Base-by-base conservation (phyloP, 2,113 vertebrate species). In the Hoplias malabaricus region DNA sequence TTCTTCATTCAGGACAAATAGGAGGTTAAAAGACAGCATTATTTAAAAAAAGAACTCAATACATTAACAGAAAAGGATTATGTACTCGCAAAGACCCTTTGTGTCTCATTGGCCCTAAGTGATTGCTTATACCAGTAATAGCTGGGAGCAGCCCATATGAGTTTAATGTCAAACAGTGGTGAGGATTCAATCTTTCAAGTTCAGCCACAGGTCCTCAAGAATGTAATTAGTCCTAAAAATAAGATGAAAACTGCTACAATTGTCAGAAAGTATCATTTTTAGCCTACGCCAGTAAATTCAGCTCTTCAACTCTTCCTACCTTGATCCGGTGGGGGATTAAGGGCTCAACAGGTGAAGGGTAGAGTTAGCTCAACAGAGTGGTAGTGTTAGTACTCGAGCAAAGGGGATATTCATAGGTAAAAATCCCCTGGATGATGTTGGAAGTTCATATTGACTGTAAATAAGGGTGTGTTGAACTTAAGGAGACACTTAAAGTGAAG, bases 361-460 rank as follows among this genome's bases (percentile, higher is more conserved):
- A 25, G 25, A 69, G 66, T 77, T 77, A 48, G 62, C 69, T 50
- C 13, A 69, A 36, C 54, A 61, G 38, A 48, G 31, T 50, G 43
- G 16, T 56, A 78, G 43, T 29, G 21, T 48, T 48, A 27, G 31
- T 50, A 14, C 50, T 38, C 1, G 34, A 53, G 46, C 21, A 38
- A 70, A 31, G 19, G 29, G 31, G 59, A 63, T 34, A 36, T 63
- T 63, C 33, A 33, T 63, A n/a, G 59, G 13, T 63, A 62, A 53
- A 53, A 62, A 62, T 69, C 29, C 75, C 34, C 21, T 38, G 65
- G 66, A 61, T 48, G 42, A 70, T 21, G 48, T 63, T 75, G 46
- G n/a, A 57, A 31, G 56, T 78, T 78, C 61, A 31, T 70, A 50
- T 70, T 70, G 67, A 53, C 57, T 63, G 56, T 71, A 78, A 63